Conservation (phyloP, 1,140 invertebrate species). For the Drosophila sp. region DNA sequence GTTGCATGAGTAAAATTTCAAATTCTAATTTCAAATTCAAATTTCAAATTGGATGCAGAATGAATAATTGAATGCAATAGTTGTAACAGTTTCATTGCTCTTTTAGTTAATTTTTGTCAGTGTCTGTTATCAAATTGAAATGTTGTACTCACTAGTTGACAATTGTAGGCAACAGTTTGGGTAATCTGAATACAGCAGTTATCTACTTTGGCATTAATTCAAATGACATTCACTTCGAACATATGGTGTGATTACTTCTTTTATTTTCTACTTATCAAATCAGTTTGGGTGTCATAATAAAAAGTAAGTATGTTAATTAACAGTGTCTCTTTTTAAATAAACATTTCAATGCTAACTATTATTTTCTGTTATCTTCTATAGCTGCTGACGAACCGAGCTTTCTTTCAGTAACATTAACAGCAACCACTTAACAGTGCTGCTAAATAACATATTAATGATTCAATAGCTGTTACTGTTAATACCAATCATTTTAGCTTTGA, state of each 20-base stretch:
- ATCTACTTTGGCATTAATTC: neutral
- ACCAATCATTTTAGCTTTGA: neutral
- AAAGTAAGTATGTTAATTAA: no score
- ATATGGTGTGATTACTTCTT: no score
- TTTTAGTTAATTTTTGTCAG: slow-evolving; percentile 37
- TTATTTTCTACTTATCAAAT: neutral
- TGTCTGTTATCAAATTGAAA: slow-evolving; percentile 40
- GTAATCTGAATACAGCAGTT: slow-evolving; percentile 2
- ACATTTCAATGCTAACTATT: no score
- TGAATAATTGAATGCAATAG: slow-evolving; percentile 73
- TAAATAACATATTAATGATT: neutral
- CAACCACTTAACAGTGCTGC: no score
- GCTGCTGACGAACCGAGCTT: no score
- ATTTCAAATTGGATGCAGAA: slow-evolving; percentile 71
- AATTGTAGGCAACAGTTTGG: slow-evolving; percentile 12
- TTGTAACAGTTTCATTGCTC: slow-evolving; percentile 48
- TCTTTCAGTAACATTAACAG: neutral
- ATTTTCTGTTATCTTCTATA: no score
- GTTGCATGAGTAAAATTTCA: slow-evolving; percentile 68
- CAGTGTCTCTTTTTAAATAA: no score
- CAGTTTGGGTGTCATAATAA: no score
- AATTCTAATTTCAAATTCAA: slow-evolving; percentile 59
- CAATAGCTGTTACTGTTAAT: neutral
- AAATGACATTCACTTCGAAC: no score
- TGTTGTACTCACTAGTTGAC: slow-evolving; percentile 22